Conservation (phyloP, 2,113 vertebrate genomes). For the Aptenodytes forsteri region DNA sequence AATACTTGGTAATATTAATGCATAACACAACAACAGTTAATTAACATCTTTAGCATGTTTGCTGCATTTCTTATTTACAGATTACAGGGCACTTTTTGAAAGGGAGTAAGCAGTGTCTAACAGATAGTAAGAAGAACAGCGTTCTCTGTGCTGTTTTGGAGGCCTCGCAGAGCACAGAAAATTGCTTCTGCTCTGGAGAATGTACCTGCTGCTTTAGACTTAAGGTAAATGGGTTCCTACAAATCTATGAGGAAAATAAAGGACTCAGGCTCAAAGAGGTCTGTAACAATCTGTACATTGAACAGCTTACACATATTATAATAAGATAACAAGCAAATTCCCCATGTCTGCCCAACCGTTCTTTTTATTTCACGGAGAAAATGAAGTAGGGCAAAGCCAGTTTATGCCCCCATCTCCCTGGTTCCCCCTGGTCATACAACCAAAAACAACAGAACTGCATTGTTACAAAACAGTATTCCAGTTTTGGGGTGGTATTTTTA, state of each 20-base stretch:
- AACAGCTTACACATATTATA: background rate
- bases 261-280: background rate
- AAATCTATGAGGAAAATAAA: background rate
- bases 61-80: background rate
- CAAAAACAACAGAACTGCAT: rapidly evolving
- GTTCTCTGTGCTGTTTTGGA: background rate
- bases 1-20: background rate
- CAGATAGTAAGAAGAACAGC: background rate
- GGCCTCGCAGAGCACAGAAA: background rate
- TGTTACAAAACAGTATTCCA: background rate
- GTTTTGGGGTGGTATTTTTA: no score
- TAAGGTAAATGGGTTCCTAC: background rate
- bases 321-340: background rate
- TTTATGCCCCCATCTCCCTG: background rate
- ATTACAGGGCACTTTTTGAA: background rate
- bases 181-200: background rate
- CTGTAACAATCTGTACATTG: background rate
- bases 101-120: background rate
- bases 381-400: rapidly evolving
- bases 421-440: background rate
- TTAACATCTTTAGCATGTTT: background rate
- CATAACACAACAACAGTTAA: background rate
- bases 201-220: background rate
- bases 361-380: background rate
- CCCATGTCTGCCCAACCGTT: background rate